Evolutionary conservation across 2,113 vertebrate species (phyloP).

Genomic region (Bungarus multicinctus): DNA sequence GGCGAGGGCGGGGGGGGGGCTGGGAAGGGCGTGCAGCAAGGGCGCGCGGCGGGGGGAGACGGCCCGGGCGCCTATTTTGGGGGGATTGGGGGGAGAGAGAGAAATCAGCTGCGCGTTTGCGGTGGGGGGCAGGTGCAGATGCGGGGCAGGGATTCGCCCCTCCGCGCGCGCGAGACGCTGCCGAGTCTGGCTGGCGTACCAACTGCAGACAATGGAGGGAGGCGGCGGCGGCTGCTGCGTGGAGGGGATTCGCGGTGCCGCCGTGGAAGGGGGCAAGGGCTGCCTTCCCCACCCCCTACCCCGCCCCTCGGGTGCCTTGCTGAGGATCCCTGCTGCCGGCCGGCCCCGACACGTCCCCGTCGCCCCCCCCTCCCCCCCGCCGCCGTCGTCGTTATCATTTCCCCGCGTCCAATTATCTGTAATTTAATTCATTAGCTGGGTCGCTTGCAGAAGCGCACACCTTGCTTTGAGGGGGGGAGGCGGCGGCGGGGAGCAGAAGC

Average conservation of each 20-base stretch:
- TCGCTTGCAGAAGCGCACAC: background rate
- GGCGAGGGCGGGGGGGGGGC: conserved; percentile 37
- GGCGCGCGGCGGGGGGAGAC: background rate
- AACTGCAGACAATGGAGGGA: conserved; percentile 63
- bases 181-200: conserved; percentile 27
- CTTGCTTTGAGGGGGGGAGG: background rate
- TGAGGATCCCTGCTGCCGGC: too few relatives aligned
- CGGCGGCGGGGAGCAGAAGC: background rate
- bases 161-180: background rate
- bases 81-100: too few relatives aligned
- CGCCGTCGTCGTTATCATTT: background rate
- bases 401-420: background rate
- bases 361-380: accelerated
- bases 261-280: conserved; percentile 21
- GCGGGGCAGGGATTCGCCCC: conserved; percentile 24
- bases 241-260: conserved; percentile 31
- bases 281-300: background rate
- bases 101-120: background rate
- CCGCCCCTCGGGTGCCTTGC: background rate
- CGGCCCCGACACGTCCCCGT: background rate
- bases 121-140: background rate
- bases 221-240: background rate
- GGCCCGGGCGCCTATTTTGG: background rate
- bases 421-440: background rate
- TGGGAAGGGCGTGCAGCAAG: conserved; percentile 26